A percentile compares a stretch with the other conserved stretches of the same genome.
Conservation (phyloP, 2,113 vertebrate species). For the Bubalus kerabau region DNA sequence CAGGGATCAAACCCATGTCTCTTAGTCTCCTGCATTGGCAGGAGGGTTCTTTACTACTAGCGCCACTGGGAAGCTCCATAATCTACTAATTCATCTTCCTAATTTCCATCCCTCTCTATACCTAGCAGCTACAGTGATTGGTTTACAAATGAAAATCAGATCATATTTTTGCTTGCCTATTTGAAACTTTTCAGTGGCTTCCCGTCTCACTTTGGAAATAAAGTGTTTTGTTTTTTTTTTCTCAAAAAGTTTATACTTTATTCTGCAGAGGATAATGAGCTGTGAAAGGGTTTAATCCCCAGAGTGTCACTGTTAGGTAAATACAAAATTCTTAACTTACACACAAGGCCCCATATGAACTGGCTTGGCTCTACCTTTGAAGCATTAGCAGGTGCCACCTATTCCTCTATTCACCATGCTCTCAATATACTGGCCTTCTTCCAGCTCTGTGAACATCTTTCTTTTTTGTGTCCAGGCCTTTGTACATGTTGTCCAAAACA, state of each 20-base stretch:
- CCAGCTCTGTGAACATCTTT: not conserved
- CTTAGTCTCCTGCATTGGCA: not conserved
- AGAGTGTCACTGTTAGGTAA: not conserved
- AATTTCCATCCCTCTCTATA: not conserved
- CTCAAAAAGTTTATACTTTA: not conserved
- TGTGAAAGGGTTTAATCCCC: not conserved
- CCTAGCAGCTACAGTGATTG: not conserved
- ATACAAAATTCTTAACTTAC: not conserved
- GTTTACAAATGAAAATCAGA: not conserved
- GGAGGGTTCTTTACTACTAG: not conserved
- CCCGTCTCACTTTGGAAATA: not conserved
- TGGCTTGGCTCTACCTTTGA: not conserved
- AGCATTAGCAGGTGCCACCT: not conserved
- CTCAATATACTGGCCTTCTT: not conserved
- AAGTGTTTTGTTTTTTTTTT: not conserved
- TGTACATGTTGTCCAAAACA: not conserved
- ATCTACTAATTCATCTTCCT: not conserved
- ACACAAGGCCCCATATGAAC: not conserved
- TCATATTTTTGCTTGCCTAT: not conserved
- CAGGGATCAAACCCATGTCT: not conserved
- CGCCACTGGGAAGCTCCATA: not conserved
- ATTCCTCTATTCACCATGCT: not conserved
- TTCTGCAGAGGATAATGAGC: not conserved
- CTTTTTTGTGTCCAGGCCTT: not conserved
- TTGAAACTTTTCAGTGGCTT: not conserved